Percentiles rank a stretch among this genome's conserved stretches.
These are phyloP conservation scores for Drosophila paulistorum DNA, from an alignment of 1,140 invertebrate genomes.

Conservation along the genomic window DNA sequence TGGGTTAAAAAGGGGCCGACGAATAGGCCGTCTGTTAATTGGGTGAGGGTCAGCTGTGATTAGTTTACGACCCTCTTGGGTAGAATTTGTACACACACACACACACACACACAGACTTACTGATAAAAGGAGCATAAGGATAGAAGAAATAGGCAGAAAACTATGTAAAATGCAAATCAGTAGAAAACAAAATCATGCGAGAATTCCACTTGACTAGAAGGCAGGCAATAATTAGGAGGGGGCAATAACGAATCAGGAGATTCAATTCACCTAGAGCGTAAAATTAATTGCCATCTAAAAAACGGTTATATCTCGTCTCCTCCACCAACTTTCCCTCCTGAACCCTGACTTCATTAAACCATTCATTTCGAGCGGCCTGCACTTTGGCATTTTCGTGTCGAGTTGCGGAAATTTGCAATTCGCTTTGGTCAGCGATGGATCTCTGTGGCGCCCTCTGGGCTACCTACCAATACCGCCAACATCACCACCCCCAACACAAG, in stretches of 20 bases:
- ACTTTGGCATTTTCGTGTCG: constrained; percentile 35
- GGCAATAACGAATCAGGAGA: background rate
- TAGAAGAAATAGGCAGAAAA: background rate
- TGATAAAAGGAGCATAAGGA: too few species aligned
- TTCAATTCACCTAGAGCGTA: constrained; percentile 1
- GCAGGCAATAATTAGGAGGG: background rate
- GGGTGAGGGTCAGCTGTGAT: constrained; percentile 24
- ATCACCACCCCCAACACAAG: background rate
- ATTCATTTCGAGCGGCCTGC: constrained; percentile 9
- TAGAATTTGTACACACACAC: background rate
- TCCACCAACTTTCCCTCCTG: background rate
- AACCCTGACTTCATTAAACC: background rate
- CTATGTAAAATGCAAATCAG: constrained; percentile 5
- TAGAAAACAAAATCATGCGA: too few species aligned
- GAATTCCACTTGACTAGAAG: too few species aligned
- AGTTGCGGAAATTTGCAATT: constrained; percentile 62
- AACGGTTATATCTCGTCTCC: background rate
- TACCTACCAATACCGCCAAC: background rate
- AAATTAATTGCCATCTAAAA: background rate
- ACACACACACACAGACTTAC: too few species aligned
- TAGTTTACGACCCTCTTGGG: constrained; percentile 6
- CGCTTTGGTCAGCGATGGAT: constrained; percentile 26
- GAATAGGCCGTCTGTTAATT: constrained; percentile 46
- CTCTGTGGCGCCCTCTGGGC: constrained; percentile 23
- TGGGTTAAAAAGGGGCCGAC: background rate